A percentile compares a stretch with the other conserved stretches of the same genome.
Evolutionary conservation across 2,888 invertebrate genomes (phyloP).

Genomic region (Caenorhabditis sp.): DNA sequence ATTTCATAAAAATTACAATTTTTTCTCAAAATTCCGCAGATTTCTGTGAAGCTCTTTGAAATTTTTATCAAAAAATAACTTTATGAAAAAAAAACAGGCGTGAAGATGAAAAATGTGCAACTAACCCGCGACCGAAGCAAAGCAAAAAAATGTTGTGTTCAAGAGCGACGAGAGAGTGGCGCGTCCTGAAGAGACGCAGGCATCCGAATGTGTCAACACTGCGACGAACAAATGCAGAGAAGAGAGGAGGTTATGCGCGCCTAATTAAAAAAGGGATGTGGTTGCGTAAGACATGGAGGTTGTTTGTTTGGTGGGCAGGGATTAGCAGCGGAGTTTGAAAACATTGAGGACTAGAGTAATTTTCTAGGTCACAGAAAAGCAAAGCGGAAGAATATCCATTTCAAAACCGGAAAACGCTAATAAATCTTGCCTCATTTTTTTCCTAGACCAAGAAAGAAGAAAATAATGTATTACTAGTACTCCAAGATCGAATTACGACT

Average conservation of each 20-base stretch:
- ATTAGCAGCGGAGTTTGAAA: too few relatives aligned
- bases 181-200: background rate
- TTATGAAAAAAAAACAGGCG: conserved; percentile 10
- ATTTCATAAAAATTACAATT: too few relatives aligned
- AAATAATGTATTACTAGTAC: too few relatives aligned
- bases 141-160: background rate
- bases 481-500: too few relatives aligned
- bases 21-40: too few relatives aligned
- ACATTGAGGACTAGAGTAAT: too few relatives aligned
- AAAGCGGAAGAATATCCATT: background rate
- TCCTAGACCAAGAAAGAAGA: too few relatives aligned
- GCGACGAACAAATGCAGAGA: conserved; percentile 13
- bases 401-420: background rate
- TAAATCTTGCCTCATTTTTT: background rate
- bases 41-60: too few relatives aligned
- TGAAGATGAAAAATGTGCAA: conserved; percentile 3
- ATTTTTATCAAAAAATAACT: background rate
- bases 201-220: conserved; percentile 10
- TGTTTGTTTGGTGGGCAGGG: background rate
- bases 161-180: background rate
- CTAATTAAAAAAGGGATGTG: background rate
- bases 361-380: background rate
- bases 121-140: too few relatives aligned
- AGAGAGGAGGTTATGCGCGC: background rate
- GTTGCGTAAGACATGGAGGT: background rate